Percentiles rank a stretch among this genome's conserved stretches.
phyloP scores from a whole-genome alignment of 1,140 invertebrate genomes.

The Dendrolimus kikuchii region DNA sequence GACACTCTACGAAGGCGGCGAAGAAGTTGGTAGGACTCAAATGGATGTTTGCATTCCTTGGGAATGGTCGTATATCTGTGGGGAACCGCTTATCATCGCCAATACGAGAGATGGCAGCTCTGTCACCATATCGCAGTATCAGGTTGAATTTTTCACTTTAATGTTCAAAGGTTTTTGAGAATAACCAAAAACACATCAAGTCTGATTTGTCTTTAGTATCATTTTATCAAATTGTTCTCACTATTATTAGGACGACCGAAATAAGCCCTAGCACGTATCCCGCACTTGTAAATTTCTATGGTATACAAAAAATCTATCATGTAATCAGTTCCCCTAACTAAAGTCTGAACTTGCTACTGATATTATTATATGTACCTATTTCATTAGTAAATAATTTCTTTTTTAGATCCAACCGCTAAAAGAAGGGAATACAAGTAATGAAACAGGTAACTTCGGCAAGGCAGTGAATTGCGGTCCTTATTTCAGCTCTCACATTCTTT shows the following conservation, averaged over 20 bases:
- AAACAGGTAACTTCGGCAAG: constrained; percentile 17
- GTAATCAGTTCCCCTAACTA: too few relatives aligned
- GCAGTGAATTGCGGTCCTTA: constrained; percentile 36
- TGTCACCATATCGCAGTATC: constrained; percentile 38
- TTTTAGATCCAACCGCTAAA: constrained; percentile 27
- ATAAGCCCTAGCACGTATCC: too few relatives aligned
- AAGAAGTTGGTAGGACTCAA: constrained; percentile 38
- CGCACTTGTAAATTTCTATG: too few relatives aligned
- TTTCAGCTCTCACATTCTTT: constrained; percentile 26
- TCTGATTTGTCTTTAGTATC: too few relatives aligned
- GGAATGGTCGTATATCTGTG: constrained; percentile 36
- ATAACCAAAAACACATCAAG: too few relatives aligned
- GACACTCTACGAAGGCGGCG: constrained; percentile 34
- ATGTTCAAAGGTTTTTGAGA: too few relatives aligned
- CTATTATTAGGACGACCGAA: too few relatives aligned
- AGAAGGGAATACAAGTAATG: constrained; percentile 6
- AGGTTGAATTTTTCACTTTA: constrained; percentile 19
- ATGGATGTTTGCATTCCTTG: constrained; percentile 30
- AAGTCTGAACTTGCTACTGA: not conserved
- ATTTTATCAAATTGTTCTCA: too few relatives aligned
- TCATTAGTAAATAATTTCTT: not conserved
- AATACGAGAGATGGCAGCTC: constrained; percentile 39
- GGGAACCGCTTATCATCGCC: constrained; percentile 35
- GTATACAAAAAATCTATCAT: too few relatives aligned
- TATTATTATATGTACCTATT: not conserved